A percentile compares a stretch with the other conserved stretches of the same genome.
These are phyloP conservation scores for Sialis lutaria DNA, from an alignment of 2,888 invertebrate genomes.

Conservation along the genomic window DNA sequence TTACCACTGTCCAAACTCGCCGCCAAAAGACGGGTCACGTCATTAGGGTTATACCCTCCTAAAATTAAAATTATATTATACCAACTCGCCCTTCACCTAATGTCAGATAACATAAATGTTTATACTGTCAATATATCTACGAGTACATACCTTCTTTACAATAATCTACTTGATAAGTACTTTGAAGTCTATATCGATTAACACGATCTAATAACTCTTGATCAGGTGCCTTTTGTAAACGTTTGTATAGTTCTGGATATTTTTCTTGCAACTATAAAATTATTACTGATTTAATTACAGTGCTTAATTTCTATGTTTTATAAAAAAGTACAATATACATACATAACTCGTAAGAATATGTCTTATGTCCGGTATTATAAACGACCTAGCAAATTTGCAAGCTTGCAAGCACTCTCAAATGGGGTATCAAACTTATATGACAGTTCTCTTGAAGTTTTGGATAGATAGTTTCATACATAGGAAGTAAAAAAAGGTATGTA, in stretches of 20 bases:
- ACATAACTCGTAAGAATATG: too few relatives aligned
- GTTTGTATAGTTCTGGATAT: constrained; percentile 45
- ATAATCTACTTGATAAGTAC: constrained; percentile 44
- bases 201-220: constrained; percentile 39
- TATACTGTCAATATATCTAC: constrained; percentile 17
- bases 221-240: constrained; percentile 37
- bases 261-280: constrained; percentile 36
- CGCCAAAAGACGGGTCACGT: constrained; percentile 36
- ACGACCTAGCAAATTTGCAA: too few relatives aligned
- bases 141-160: constrained; percentile 27
- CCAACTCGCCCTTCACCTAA: not conserved
- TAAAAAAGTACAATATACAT: too few relatives aligned
- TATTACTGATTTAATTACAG: too few relatives aligned
- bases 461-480: too few relatives aligned
- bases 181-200: constrained; percentile 38
- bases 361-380: too few relatives aligned
- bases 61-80: not conserved
- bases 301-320: too few relatives aligned
- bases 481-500: too few relatives aligned
- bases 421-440: too few relatives aligned
- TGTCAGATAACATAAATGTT: not conserved
- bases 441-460: too few relatives aligned
- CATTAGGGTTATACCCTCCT: constrained; percentile 32
- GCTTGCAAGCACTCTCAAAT: too few relatives aligned
- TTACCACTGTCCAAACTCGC: constrained; percentile 35